Base-by-base conservation (phyloP, 1,140 invertebrate species). In the Pseudomyrmex sp. region DNA sequence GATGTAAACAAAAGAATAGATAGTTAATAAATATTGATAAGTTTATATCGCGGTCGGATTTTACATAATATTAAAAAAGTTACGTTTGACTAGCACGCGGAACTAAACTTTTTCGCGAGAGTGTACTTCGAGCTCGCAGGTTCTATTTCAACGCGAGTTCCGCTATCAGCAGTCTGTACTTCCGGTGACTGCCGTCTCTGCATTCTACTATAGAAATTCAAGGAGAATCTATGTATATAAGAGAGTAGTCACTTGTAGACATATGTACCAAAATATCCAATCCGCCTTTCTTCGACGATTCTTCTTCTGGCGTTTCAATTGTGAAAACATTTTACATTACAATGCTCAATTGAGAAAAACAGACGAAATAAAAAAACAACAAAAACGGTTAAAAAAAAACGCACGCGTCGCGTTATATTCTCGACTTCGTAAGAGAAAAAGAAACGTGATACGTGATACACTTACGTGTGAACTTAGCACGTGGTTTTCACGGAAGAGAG, bases 121-220 rank as follows among this genome's bases (percentile, higher is more conserved):
- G 84, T 88, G 87, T 88, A 88, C 86, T 15, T 18, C 12, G 69
- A 63, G 69, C n/a, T 76, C 20, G 58, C 56, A 63, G 76, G 76
- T 83, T 76, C 75, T 76, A 88, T 70, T 86, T 92, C 83, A 87
- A 80, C 83, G 79, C 76, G 89, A 85, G 88, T 91, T 90, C 87
- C 87, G 84, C 88, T 91, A 91, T 91, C 90, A 85, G 83, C 83
- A 85, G 80, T 48, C 88, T 83, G 83, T 87, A 91, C 90, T 91
- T 91, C 90, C 90, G 90, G 66, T 84, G 83, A 35, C 20, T 63
- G 72, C 44, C 65, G 76, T 48, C 72, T 85, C 82, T 86, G 84
- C 72, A 48, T 8, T 59, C 70, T 23, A 26, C 26, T 46, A 12
- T 72, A 59, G 66, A 50, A 70, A 50, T 56, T 80, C 54, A 80